Evolutionary conservation across 1,140 invertebrate species (phyloP).

Genomic region (Oryctes rhinoceros): DNA sequence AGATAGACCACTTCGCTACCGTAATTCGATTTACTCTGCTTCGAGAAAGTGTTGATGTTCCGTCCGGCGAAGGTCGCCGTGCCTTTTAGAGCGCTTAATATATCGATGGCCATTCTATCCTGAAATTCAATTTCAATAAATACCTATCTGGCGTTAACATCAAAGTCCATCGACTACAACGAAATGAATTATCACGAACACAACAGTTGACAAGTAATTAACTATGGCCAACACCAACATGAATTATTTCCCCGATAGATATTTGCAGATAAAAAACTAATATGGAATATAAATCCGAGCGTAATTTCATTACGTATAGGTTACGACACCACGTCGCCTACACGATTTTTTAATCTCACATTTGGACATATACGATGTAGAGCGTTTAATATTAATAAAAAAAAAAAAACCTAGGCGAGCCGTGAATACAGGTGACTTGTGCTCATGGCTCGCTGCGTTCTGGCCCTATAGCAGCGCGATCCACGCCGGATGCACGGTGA

Average conservation of each 20-base stretch:
- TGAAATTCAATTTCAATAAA: slow-evolving; percentile 37
- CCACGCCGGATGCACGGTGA: too few relatives aligned
- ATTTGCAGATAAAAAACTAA: slow-evolving; percentile 38
- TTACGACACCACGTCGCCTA: slow-evolving; percentile 27
- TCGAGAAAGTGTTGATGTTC: slow-evolving; percentile 1
- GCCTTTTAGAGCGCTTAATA: not conserved
- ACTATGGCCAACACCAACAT: slow-evolving; percentile 27
- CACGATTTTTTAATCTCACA: slow-evolving; percentile 18
- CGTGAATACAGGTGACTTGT: slow-evolving; percentile 5
- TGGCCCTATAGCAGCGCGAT: too few relatives aligned
- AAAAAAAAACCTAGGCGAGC: slow-evolving; percentile 1
- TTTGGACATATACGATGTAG: not conserved
- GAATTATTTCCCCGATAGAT: slow-evolving; percentile 33
- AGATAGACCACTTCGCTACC: too few relatives aligned
- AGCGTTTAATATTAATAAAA: slow-evolving; percentile 20
- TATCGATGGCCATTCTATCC: slow-evolving; percentile 1
- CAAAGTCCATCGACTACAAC: slow-evolving; percentile 34
- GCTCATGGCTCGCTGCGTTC: too few relatives aligned
- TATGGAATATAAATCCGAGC: slow-evolving; percentile 25
- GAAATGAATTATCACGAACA: slow-evolving; percentile 36
- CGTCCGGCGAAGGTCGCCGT: not conserved
- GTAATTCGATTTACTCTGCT: too few relatives aligned
- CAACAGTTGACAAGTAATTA: slow-evolving; percentile 36
- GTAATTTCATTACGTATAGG: slow-evolving; percentile 26
- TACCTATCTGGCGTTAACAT: slow-evolving; percentile 35